Percentiles rank a stretch among this genome's conserved stretches.
These are phyloP conservation scores for Asarcornis scutulata DNA, from an alignment of 2,113 vertebrate genomes.

Conservation along the genomic window DNA sequence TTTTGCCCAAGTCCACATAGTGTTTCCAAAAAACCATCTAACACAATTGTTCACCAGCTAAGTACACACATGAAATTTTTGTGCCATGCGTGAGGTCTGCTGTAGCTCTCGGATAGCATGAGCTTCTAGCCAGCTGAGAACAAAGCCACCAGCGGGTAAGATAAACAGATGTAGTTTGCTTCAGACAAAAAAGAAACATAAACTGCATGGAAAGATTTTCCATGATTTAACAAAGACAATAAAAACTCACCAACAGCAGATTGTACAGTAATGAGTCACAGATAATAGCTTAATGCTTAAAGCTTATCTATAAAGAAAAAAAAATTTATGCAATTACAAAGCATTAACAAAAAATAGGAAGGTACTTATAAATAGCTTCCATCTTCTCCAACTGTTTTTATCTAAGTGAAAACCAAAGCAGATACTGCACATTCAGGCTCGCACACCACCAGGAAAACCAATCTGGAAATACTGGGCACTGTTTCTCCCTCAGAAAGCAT, in stretches of 20 bases:
- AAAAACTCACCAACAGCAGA: not conserved
- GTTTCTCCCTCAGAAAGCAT: not conserved
- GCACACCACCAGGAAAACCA: not conserved
- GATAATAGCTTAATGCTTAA: slow-evolving; percentile 16
- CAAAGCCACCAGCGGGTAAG: slow-evolving; percentile 30
- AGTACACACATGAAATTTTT: fast-evolving
- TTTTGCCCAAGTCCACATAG: not conserved
- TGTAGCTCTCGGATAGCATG: not conserved
- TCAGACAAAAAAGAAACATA: slow-evolving; percentile 31
- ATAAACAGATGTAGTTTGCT: not conserved
- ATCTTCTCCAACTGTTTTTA: not conserved
- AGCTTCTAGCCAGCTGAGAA: slow-evolving; percentile 23
- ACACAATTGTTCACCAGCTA: not conserved
- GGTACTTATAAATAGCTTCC: not conserved
- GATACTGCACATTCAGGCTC: not conserved
- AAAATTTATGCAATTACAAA: not conserved
- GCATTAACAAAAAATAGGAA: not conserved
- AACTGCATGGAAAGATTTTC: slow-evolving; percentile 25
- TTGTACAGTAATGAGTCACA: not conserved
- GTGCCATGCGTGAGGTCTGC: not conserved
- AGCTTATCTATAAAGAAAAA: not conserved
- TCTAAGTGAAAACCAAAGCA: not conserved
- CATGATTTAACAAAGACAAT: slow-evolving; percentile 21
- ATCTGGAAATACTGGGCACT: not conserved
- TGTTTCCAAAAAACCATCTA: not conserved